Percentiles rank a stretch among this genome's conserved stretches.
Evolutionary conservation across 2,113 vertebrate species (phyloP).

Genomic region (Columbina picui): DNA sequence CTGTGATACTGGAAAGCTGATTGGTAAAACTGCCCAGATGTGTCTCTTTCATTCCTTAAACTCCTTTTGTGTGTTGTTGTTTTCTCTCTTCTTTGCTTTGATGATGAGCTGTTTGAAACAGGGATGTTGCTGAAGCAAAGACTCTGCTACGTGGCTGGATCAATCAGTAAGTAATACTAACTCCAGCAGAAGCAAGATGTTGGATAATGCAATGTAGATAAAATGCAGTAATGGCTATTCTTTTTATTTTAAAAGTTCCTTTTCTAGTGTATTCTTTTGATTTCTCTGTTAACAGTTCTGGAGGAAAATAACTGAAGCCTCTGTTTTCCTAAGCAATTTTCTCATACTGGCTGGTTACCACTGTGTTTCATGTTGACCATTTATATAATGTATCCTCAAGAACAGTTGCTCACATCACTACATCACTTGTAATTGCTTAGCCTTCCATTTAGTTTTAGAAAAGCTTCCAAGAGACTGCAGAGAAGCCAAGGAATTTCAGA

Average conservation of each 20-base stretch:
- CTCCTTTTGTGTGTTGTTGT: background rate
- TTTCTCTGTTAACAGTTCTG: background rate
- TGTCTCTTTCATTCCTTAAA: background rate
- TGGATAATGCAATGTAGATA: background rate
- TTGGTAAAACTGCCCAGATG: background rate
- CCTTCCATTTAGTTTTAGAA: background rate
- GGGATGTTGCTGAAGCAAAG: background rate
- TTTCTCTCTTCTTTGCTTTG: background rate
- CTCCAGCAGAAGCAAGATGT: background rate
- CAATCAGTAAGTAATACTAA: background rate
- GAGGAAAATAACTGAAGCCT: background rate
- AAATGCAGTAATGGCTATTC: background rate
- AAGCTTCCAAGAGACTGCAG: background rate
- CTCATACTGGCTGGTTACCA: background rate
- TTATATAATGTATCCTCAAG: background rate
- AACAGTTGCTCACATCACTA: background rate
- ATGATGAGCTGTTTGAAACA: background rate
- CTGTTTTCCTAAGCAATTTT: background rate
- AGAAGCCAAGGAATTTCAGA: conserved; percentile 20
- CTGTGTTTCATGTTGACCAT: background rate
- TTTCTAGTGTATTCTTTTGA: background rate
- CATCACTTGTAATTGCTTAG: conserved; percentile 8
- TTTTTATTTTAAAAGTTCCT: background rate
- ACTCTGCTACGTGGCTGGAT: background rate
- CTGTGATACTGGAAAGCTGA: background rate